Evolutionary conservation across 2,888 invertebrate genomes (phyloP).

Genomic region (Lacanobia wlatinum): DNA sequence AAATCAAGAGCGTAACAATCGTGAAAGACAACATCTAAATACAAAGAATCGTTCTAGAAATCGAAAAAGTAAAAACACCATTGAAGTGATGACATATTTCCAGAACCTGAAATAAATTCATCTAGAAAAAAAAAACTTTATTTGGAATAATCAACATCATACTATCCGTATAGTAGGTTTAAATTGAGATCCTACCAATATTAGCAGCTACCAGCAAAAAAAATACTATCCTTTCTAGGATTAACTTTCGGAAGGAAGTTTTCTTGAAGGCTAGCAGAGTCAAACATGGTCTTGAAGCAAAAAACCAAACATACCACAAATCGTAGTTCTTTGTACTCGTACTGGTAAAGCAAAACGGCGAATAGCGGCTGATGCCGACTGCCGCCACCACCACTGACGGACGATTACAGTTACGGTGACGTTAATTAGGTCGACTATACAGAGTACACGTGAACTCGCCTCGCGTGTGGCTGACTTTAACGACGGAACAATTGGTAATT

Average conservation of each 20-base stretch:
- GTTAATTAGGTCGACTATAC: slow-evolving; percentile 64
- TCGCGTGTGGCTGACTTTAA: slow-evolving; percentile 41
- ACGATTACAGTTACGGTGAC: slow-evolving; percentile 50
- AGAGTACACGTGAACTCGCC: slow-evolving; percentile 53
- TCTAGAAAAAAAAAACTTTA: neutral
- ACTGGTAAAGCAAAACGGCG: slow-evolving; percentile 31
- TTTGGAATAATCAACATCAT: too few species aligned
- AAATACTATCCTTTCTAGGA: too few species aligned
- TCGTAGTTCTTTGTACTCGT: too few species aligned
- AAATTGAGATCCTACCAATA: too few species aligned
- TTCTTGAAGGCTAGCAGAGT: too few species aligned
- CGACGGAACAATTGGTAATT: slow-evolving; percentile 45
- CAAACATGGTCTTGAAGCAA: too few species aligned
- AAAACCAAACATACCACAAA: too few species aligned
- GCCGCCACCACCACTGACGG: slow-evolving; percentile 27
- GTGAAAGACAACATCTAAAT: neutral
- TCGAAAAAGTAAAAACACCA: neutral
- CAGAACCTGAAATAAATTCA: neutral
- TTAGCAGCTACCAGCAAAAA: too few species aligned
- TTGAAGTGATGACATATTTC: too few species aligned
- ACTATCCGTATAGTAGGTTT: too few species aligned
- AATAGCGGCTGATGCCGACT: neutral
- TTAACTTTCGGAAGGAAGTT: too few species aligned
- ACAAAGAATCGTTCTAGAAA: neutral
- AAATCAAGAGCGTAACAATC: neutral